Evolutionary conservation across 2,797 vertebrate species (phyloP), one percentile per base, ranked within the genome.

Genomic region (Micrastur ruficollis): DNA sequence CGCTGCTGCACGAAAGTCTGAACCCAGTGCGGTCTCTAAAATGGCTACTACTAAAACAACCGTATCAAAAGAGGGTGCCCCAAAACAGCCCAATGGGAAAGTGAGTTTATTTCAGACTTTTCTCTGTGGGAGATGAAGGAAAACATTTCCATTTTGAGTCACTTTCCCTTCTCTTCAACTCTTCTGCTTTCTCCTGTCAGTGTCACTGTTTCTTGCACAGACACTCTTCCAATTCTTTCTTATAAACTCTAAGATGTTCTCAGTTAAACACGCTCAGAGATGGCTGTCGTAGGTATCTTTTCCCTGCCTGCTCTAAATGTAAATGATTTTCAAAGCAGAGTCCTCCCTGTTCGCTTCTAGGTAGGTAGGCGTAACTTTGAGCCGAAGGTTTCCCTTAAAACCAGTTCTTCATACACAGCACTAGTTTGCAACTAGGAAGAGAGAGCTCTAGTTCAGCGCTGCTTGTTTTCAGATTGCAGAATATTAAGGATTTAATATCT

Each of bases 61-160:
- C 4, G 86, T 97, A 83, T 92, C 97, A 91, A 97, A 98, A 98
- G 97, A 97, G 89, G 96, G 97, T 50, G 79, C 68, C n/a, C 98
- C 97, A 95, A 98, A 97, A 96, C 97, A 97, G 63, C 97, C 98
- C 96, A 98, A 97, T 95, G 98, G 98, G 98, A 98, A 98, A 98
- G 98, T 98, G 98, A 98, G 98, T 98, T 96, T 47, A 34, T 95
- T 96, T 96, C 95, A 94, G 62, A 90, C 86, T 96, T 97, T 92
- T 96, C 71, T 96, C 93, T 93, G 73, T 82, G 89, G 94, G 90
- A 97, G 96, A 90, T 76, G 79, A 81, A 97, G 95, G 94, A 55
- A 83, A 92, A 84, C 67, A 11, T 85, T 92, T 81, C 93, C 47
- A 10, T 90, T 74, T 92, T 72, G 95, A 96, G 91, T 90, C 96